Conservation (phyloP, 1,140 invertebrate genomes). For the Globodera rostochiensis region DNA sequence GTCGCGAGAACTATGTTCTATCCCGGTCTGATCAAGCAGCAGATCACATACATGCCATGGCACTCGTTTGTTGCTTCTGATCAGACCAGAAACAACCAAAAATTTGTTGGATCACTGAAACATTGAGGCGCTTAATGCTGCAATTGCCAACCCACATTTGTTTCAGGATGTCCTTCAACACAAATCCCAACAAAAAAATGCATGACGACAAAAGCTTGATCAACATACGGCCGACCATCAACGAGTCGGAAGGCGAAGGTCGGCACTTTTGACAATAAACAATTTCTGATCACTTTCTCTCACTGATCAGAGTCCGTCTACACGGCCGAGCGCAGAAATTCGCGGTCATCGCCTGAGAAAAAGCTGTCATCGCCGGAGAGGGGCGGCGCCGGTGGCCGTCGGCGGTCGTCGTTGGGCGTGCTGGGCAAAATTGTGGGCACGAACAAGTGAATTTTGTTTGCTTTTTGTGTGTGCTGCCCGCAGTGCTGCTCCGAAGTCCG, state of each 20-base stretch:
- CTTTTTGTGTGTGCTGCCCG: background rate
- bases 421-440: background rate
- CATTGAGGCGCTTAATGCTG: too few species aligned
- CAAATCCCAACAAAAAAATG: constrained; percentile 29
- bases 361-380: background rate
- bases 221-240: constrained; percentile 1
- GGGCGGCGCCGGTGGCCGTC: background rate
- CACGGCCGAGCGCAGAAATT: constrained; percentile 21
- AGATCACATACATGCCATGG: too few species aligned
- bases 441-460: background rate
- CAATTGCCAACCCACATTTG: too few species aligned
- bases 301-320: constrained; percentile 14
- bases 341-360: constrained; percentile 23
- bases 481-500: too few species aligned
- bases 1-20: too few species aligned
- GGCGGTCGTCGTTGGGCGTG: background rate
- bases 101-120: too few species aligned
- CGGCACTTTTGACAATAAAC: background rate
- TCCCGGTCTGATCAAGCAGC: too few species aligned
- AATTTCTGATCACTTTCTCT: background rate
- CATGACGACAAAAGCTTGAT: constrained; percentile 23
- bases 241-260: constrained; percentile 14
- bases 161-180: constrained; percentile 30
- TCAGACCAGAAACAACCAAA: too few species aligned
- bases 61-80: too few species aligned